phyloP scores from a whole-genome alignment of 1,140 invertebrate species.

The Vollenhovia emeryi region DNA sequence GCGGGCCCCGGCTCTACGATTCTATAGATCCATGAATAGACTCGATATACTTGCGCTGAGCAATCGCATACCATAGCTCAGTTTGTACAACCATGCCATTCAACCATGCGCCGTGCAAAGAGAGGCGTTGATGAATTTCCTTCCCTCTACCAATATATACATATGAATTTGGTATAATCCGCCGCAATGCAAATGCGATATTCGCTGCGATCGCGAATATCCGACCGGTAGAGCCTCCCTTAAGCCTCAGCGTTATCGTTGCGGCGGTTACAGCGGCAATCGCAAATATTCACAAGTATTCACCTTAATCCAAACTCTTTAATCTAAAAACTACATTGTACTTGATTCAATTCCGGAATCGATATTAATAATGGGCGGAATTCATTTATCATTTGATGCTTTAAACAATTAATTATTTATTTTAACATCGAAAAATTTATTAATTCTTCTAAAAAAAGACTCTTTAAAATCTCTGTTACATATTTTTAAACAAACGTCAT shows the following conservation, averaged over 20 bases:
- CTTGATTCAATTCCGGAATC: neutral
- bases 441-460: neutral
- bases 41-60: constrained; percentile 6
- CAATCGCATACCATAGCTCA: constrained; percentile 21
- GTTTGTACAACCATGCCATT: constrained; percentile 40
- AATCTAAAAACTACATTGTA: neutral
- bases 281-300: neutral
- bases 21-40: constrained; percentile 39
- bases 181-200: constrained; percentile 41
- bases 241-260: neutral
- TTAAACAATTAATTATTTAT: constrained; percentile 3
- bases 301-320: neutral
- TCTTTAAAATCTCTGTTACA: neutral
- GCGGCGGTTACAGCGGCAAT: constrained; percentile 3
- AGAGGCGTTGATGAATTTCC: constrained; percentile 47
- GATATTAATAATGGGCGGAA: neutral
- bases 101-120: constrained; percentile 20
- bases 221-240: neutral
- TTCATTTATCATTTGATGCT: neutral
- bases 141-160: constrained; percentile 38
- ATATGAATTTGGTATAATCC: constrained; percentile 48
- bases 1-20: neutral
- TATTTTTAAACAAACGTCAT: neutral
- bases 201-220: constrained; percentile 30
- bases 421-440: neutral